Evolutionary conservation across 2,888 invertebrate genomes (phyloP), one percentile per base, ranked within the genome.

Genomic region (Ditula angustiorana): DNA sequence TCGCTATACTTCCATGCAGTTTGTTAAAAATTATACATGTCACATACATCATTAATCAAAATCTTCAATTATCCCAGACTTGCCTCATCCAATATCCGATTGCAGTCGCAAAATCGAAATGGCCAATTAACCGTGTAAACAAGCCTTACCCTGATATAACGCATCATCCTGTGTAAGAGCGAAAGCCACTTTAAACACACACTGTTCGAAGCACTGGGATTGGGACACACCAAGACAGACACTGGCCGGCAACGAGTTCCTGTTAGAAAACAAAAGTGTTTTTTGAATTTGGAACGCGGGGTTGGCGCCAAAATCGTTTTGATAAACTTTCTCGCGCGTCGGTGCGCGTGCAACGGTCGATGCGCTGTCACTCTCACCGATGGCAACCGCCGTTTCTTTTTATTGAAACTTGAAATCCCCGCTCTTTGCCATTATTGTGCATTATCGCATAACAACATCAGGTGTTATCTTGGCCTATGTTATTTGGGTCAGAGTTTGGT

Each of bases 331-430:
- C 87, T 78, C 83, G 82, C 79, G 78, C 72, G 57, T 77, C 76
- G 63, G 59, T 65, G 73, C 76, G 80, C 84, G 83, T 82, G 81
- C 84, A 81, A 72, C 75, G 78, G 65, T 64, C 73, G 74, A 71
- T 73, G 75, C 81, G 79, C 75, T 79, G 82, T 88, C 85, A 90
- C 92, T 92, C 91, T 92, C 90, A 87, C 91, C 87, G 75, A 78
- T 73, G 74, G 77, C 71, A 67, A 74, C 68, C 68, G 73, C 72
- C 83, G 83, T 90, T 88, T 87, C 88, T 88, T 91, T 89, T 87
- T 92, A 90, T 90, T 87, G 83, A 85, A 87, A 84, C 71, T 69
- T 67, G 69, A 75, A 77, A 85, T 87, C 90, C 91, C 91, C 88
- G 79, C 90, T 80, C 78, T 74, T 75, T 21, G 64, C 55, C 61